Base-by-base conservation (phyloP, 2,797 vertebrate genomes). In the Odontamblyopus rebecca region DNA sequence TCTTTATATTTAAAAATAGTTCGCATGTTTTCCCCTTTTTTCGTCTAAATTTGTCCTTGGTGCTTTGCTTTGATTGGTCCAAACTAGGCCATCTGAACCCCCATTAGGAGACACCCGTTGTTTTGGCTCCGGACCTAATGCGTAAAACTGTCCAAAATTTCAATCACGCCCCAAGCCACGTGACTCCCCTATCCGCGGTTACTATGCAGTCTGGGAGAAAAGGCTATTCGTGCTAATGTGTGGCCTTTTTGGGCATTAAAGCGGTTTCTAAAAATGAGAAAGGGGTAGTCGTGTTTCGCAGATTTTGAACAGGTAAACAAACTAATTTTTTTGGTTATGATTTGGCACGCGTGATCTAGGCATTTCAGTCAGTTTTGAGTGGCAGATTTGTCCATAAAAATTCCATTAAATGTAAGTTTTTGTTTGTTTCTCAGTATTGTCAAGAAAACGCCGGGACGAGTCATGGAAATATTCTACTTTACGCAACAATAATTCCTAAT, bases 111-210 rank as follows among this genome's bases (percentile, higher is more conserved):
- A 51, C 44, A 66, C 64, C 64, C 64, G 41, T 29, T 18, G 26
- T 50, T 66, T 66, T 66, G 64, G 64, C 64, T 66, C 44, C 1
- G 26, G 15, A 41, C 32, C 61, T 66, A 50, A 66, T 51, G 64
- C 64, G 44, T 27, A 51, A 50, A 66, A 66, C 64, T 66, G 64
- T 66, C 64, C 64, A 66, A 50, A 59, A n/a, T 66, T 66, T 27
- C 44, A 66, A 50, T 66, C 64, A 50, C 64, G 7, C 26, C 64
- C 44, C 44, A 51, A 27, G 35, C 6, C 64, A 66, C 64, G 64
- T 66, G 64, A 66, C 44, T 44, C 41, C 3, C 62, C 32, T 23
- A 26, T 63, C n/a, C 26, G 19, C 44, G 38, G 23, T 48, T 19
- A 26, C 62, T 5, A 48, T 26, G n/a, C 9, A 48, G n/a, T 44